A percentile compares a stretch with the other conserved stretches of the same genome.
Evolutionary conservation across 2,113 vertebrate species (phyloP).

Genomic region (Anas platyrhynchos): DNA sequence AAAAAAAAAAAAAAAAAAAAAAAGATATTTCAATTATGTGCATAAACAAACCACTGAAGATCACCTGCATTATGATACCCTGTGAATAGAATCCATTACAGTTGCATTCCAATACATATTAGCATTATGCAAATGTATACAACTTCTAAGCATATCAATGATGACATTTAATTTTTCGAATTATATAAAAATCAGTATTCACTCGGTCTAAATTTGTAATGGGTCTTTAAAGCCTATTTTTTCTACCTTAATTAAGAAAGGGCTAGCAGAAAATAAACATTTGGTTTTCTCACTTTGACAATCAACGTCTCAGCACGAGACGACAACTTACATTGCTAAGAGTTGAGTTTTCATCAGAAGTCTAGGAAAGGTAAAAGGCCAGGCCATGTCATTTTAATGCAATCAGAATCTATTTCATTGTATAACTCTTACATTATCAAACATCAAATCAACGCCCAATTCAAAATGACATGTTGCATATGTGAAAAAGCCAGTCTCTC

Average conservation of each 20-base stretch:
- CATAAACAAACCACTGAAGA: not conserved
- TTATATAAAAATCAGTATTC: not conserved
- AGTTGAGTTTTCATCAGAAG: constrained; percentile 74
- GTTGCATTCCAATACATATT: not conserved
- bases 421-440: constrained; percentile 75
- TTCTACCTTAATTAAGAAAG: not conserved
- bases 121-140: not conserved
- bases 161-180: not conserved
- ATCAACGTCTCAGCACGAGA: constrained; percentile 29
- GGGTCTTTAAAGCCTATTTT: not conserved
- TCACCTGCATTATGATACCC: not conserved
- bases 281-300: not conserved
- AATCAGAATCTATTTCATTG: constrained; percentile 87
- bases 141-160: not conserved
- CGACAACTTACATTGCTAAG: constrained; percentile 44
- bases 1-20: too few relatives aligned
- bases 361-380: constrained; percentile 78
- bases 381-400: constrained; percentile 82
- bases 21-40: too few relatives aligned
- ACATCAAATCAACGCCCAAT: constrained; percentile 80
- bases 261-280: not conserved
- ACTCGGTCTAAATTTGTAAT: not conserved
- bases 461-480: constrained; percentile 93
- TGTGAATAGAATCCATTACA: not conserved
- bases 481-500: constrained; percentile 96